Base-by-base conservation (phyloP, 2,797 vertebrate species). In the Notolepis coatsorum region DNA sequence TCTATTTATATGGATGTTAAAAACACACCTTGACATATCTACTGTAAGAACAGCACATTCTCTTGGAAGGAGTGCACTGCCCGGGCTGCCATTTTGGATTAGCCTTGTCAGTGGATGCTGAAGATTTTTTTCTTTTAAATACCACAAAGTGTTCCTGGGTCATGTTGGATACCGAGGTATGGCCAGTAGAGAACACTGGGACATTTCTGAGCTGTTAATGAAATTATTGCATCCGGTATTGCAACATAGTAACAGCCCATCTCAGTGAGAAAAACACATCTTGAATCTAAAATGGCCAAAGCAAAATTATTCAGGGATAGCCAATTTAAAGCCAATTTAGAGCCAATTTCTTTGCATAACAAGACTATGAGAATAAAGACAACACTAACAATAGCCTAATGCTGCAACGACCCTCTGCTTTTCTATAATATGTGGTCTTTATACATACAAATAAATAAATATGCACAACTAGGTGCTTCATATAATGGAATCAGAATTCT, bases 381-480 rank as follows among this genome's bases (percentile, higher is more conserved):
- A 52, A 45, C 23, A 50, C 13, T 18, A 68, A 10, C 48, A 46
- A 24, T 9, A 6, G 47, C 2, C 24, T 24, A 17, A 56, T 10
- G 43, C 41, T 56, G 25, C 13, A 46, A 52, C 53, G 10, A 30
- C 53, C 53, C 28, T 39, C 7, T 64, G 46, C 20, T 21, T 62
- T 46, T 65, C 18, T 49, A n/a, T 59, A 18, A 48, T 17, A 50
- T 55, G 50, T 61, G 17, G 17, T 61, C 2, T 37, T 30, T 31
- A 63, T 15, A 55, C 52, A 77, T 79, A 72, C 74, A 81, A 84
- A 82, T 75, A 80, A 68, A 49, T 33, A 56, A 13, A 21, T 17
- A 66, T 33, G 28, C 48, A 65, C 9, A 63, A 39, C 15, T 41
- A 21, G 48, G 24, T 51, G 7, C 55, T 63, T 35, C 24, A 48